Evolutionary conservation across 2,797 vertebrate species (phyloP).

Genomic region (Hemitrygon akajei): DNA sequence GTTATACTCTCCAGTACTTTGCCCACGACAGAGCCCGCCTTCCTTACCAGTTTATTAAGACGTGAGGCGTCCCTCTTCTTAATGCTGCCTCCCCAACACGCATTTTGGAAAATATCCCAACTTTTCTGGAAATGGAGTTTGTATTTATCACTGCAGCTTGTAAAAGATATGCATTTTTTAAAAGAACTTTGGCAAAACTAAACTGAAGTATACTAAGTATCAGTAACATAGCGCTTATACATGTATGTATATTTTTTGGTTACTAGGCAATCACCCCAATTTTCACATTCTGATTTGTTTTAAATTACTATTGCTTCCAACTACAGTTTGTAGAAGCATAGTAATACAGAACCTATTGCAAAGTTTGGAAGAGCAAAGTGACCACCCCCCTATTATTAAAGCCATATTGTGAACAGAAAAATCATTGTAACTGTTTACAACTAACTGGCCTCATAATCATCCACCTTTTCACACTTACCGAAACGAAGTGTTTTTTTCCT

Average conservation of each 20-base stretch:
- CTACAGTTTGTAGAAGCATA: not conserved
- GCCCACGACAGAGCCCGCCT: too few relatives aligned
- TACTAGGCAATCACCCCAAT: not conserved
- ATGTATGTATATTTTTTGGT: not conserved
- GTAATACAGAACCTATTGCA: not conserved
- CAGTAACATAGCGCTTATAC: too few relatives aligned
- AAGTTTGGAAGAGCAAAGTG: not conserved
- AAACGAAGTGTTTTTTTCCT: constrained; percentile 93
- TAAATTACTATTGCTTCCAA: not conserved
- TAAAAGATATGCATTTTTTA: not conserved
- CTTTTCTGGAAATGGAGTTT: too few relatives aligned
- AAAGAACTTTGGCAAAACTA: not conserved
- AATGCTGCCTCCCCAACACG: too few relatives aligned
- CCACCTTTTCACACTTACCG: constrained; percentile 59
- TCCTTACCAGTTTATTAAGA: too few relatives aligned
- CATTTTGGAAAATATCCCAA: too few relatives aligned
- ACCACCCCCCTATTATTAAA: not conserved
- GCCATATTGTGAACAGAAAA: not conserved
- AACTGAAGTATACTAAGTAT: not conserved
- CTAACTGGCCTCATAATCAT: not conserved
- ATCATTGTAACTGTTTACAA: not conserved
- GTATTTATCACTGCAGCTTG: not conserved
- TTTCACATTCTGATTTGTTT: not conserved
- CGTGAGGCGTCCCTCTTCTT: too few relatives aligned
- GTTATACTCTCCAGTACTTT: too few relatives aligned